Conservation (phyloP, 2,113 vertebrate genomes). For the Tenrec ecaudatus region DNA sequence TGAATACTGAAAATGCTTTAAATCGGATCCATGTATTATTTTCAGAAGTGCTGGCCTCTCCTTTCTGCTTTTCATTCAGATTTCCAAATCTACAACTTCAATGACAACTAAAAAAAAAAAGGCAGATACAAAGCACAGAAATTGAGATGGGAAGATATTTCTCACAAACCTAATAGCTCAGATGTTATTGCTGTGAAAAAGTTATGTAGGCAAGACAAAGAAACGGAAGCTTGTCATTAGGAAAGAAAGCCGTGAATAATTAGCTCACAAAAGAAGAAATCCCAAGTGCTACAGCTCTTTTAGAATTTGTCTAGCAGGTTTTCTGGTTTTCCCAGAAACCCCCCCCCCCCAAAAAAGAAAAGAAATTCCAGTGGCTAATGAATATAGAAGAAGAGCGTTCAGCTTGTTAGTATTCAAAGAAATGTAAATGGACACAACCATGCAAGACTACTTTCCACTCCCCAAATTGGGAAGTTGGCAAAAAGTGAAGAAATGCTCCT, state of each 20-base stretch:
- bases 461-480: constrained; percentile 59
- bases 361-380: constrained; percentile 19
- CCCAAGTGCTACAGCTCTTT: no score
- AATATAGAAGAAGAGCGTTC: constrained; percentile 35
- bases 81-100: not conserved
- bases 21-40: not conserved
- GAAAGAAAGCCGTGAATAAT: not conserved
- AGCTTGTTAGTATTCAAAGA: constrained; percentile 66
- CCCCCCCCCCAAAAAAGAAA: no score
- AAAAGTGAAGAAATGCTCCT: constrained; percentile 17
- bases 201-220: not conserved
- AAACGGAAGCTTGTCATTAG: not conserved
- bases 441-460: constrained; percentile 51
- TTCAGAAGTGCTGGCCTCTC: not conserved
- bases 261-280: constrained; percentile 29
- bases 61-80: not conserved
- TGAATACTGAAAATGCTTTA: not conserved
- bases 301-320: no score
- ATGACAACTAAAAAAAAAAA: not conserved
- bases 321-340: no score
- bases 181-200: not conserved
- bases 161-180: not conserved
- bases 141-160: not conserved
- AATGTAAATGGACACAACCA: constrained; percentile 59
- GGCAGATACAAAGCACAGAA: not conserved